Percentiles rank a stretch among this genome's conserved stretches.
Evolutionary conservation across 2,113 vertebrate genomes (phyloP).

Genomic region (Eulacestoma nigropectus): DNA sequence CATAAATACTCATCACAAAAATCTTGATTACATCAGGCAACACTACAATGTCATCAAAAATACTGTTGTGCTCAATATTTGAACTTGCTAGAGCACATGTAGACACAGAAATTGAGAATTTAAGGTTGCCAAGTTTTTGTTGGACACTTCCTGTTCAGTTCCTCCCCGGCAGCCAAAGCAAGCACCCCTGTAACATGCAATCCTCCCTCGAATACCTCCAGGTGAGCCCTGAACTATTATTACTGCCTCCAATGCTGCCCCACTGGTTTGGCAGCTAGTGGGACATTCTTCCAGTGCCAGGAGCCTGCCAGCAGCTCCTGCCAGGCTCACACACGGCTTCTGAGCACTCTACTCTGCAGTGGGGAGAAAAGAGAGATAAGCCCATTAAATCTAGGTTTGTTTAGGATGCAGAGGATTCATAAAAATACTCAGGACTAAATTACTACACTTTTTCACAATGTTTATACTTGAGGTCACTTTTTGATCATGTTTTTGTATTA

Average conservation of each 20-base stretch:
- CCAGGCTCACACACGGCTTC: neutral
- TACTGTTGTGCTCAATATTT: neutral
- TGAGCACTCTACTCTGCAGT: neutral
- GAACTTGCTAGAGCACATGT: neutral
- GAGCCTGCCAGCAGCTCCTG: neutral
- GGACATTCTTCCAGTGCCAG: neutral
- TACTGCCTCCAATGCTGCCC: conserved; percentile 6
- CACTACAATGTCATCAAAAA: neutral
- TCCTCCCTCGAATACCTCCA: neutral
- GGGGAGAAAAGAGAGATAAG: neutral
- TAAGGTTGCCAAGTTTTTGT: neutral
- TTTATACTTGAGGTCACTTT: neutral
- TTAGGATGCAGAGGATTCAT: neutral
- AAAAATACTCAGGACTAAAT: neutral
- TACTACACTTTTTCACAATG: neutral
- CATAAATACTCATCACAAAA: neutral
- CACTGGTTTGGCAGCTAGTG: conserved; percentile 49
- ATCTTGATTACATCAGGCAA: neutral
- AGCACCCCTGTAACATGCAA: neutral
- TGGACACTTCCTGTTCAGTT: neutral
- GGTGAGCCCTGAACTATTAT: neutral
- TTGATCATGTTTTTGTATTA: neutral
- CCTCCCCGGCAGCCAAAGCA: neutral
- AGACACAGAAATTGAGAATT: neutral
- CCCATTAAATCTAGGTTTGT: neutral